Evolutionary conservation across 2,888 invertebrate species (phyloP), one percentile per base, ranked within the genome.

Genomic region (Diachrysia chrysitis): DNA sequence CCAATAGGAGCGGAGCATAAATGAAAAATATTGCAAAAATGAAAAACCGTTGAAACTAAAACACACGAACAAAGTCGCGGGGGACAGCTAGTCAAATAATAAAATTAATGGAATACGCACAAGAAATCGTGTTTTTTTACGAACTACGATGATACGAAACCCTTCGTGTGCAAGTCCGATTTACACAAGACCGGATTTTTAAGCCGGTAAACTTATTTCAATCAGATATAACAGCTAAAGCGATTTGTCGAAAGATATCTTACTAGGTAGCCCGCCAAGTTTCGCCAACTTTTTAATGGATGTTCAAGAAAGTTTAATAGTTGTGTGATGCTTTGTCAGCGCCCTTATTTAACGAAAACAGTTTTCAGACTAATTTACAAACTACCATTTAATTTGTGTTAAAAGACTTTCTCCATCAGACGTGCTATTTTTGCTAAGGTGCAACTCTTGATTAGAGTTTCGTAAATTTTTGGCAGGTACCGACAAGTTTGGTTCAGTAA

Each of bases 261-360:
- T n/a, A n/a, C n/a, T 19, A 51, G 55, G 60, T 61, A 61, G 23
- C 58, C 58, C 37, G 56, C 56, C 3, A 70, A 74, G 48, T 63
- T 71, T 12, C 29, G 54, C 68, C 66, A 72, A 77, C 77, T 64
- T 59, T 63, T 66, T 78, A 75, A 78, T 63, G 68, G 59, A 35
- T 66, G 75, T 71, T 69, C 9, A 58, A 63, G 58, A 55, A 71
- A 78, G 53, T 77, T 75, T 42, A 71, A 63, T 64, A 56, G 63
- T 42, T 66, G 17, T 57, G 58, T 66, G 62, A 71, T 62, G 56
- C 51, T 68, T 55, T 64, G 19, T 21, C 51, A 58, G 58, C 37
- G 19, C 37, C 55, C 16, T 66, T 64, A 71, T 78, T 66, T 66
- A 74, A 66, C 65, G 57, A 64, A 75, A 68, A 46, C 55, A 58